Base-by-base conservation (phyloP, 1,140 invertebrate genomes). In the Platorchestia sp. region DNA sequence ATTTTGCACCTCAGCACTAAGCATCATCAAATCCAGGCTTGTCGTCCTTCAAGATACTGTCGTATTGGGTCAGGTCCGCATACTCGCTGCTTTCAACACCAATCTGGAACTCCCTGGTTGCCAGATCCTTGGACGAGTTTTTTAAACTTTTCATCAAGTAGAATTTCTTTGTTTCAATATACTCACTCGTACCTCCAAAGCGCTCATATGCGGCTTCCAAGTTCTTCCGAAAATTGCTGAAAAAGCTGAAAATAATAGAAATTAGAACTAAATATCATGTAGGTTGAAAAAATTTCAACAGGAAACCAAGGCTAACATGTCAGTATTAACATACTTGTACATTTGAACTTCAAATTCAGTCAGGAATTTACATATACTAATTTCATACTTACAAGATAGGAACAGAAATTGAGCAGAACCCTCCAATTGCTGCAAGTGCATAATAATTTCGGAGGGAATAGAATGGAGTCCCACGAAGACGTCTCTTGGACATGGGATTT, bases 401-500 rank as follows among this genome's bases (percentile, higher is more conserved):
- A n/a, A 93, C 5, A 45, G 91, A 44, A 44, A 93, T 40, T 14
- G n/a, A 10, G 44, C 7, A 6, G 45, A 45, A 45, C 7, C 43
- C 43, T 47, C 43, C 91, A 44, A 93, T 42, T 6, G 40, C 10
- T n/a, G 43, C 91, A 5, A 93, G 45, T n/a, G 91, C 43, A 45
- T 93, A 93, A 93, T 45, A 45, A 93, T 93, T 93, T 93, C 91
- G 43, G 6, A 93, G 45, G n/a, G 22, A 19, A 93, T 93, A 47
- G 45, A 93, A 47, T 40, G 16, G 6, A 6, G 91, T 93, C 40
- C 91, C 91, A 40, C 45, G 5, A n/a, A 93, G 36, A 40, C 45
- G 91, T n/a, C 91, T 42, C 40, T 93, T 93, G 45, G 91, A 93
- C 45, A 47, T 93, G 19, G 91, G 91, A n/a, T 47, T 10, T 93